Percentiles rank a stretch among this genome's conserved stretches.
Conservation (phyloP, 2,113 vertebrate species). For the Lanius collurio region DNA sequence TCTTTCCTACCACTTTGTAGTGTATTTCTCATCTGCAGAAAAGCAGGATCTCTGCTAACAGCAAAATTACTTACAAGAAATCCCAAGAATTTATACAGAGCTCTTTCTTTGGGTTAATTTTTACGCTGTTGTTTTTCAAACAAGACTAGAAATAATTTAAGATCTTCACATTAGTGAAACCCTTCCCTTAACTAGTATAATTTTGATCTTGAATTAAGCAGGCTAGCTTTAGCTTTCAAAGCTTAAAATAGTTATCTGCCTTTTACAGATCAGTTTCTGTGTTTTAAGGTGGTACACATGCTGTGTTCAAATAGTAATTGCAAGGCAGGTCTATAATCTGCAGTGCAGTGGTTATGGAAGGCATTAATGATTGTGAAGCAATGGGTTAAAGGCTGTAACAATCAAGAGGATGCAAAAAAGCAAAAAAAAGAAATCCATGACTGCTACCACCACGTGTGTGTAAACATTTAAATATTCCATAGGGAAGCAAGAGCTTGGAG, state of each 20-base stretch:
- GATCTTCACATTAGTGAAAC: neutral
- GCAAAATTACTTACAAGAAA: neutral
- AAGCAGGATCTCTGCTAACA: neutral
- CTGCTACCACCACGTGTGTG: rapidly evolving
- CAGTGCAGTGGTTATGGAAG: neutral
- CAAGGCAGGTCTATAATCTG: neutral
- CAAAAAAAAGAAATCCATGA: neutral
- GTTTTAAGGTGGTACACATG: neutral
- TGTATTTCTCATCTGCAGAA: neutral
- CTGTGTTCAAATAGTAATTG: neutral
- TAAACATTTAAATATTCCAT: neutral
- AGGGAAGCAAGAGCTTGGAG: neutral
- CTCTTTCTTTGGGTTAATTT: neutral
- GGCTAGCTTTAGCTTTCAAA: neutral
- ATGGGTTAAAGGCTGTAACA: neutral
- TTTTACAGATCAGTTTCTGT: neutral
- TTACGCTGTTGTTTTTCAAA: neutral
- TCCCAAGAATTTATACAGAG: neutral
- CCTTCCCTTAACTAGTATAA: neutral
- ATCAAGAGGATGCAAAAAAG: neutral
- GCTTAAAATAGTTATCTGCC: neutral
- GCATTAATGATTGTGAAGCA: neutral
- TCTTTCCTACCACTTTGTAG: neutral
- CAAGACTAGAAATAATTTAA: neutral
- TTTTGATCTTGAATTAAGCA: neutral